Base-by-base conservation (phyloP, 2,113 vertebrate genomes). In the Xenus cinereus region DNA sequence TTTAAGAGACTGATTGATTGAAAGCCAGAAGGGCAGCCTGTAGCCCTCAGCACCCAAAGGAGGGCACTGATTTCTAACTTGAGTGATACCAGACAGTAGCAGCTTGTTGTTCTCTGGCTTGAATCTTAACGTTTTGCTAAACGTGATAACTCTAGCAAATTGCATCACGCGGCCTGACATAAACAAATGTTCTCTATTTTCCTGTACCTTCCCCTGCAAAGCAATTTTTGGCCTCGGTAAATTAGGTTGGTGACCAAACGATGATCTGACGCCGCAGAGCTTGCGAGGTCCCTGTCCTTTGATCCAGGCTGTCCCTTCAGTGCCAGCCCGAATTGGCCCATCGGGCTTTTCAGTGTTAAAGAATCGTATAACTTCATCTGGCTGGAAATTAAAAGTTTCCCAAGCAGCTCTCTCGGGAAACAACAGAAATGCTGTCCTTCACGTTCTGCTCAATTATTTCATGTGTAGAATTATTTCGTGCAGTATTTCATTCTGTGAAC, bases 51-150 rank as follows among this genome's bases (percentile, higher is more conserved):
- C 72, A 96, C 76, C 87, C 98, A 97, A 97, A 97, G 95, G 84
- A 85, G 83, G 92, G 97, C 94, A 95, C 78, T 93, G 95, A 93
- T 96, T 97, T 95, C 96, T 97, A 96, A 96, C 96, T 94, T 97
- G 88, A 97, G 94, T 94, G 96, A 89, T 94, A 93, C 64, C 76
- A 96, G 94, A 97, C 95, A 98, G 96, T 96, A 84, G 73, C 77
- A 92, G 43, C 69, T 96, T 97, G 95, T 94, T 97, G 43, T 84
- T 78, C 89, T 73, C 63, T 87, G 83, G 79, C 88, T 83, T 92
- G 82, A 97, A 94, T 62, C 88, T 96, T 67, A 66, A 63, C 26
- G 24, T 96, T 96, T 97, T 94, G 43, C 89, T 97, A 89, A 81
- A 93, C 92, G 83, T 73, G 96, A 97, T 96, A 96, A 96, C 86